Conservation (phyloP, 1,140 invertebrate species). For the Stegodyphus dumicola region DNA sequence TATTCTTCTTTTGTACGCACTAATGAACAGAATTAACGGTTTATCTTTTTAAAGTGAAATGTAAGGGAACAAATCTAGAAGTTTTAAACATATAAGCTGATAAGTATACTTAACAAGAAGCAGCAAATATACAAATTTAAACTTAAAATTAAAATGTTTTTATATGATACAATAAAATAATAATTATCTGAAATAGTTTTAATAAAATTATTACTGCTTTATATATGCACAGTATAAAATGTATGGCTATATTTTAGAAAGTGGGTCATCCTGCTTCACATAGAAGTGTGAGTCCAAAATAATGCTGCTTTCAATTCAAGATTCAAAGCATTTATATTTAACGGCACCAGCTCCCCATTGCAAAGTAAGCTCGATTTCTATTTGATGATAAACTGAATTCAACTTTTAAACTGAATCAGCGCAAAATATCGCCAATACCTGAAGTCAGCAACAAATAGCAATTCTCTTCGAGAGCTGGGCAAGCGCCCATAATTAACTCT, state of each 20-base stretch:
- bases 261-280: neutral
- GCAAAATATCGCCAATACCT: neutral
- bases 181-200: neutral
- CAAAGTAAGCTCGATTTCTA: neutral
- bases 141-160: no score
- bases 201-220: neutral
- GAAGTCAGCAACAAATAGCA: conserved; percentile 3
- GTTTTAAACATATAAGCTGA: no score
- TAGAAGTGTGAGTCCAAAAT: neutral
- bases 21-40: no score
- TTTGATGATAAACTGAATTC: neutral
- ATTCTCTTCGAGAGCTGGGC: neutral
- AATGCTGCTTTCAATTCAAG: neutral
- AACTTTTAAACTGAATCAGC: conserved; percentile 18
- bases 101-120: no score
- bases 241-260: neutral
- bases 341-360: neutral
- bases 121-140: no score
- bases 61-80: no score
- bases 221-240: neutral
- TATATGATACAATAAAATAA: no score
- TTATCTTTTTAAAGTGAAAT: no score
- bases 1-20: no score
- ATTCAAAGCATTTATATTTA: neutral
- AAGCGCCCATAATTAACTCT: neutral